Evolutionary conservation across 2,888 invertebrate species (phyloP).

Genomic region (Cryptus armator): DNA sequence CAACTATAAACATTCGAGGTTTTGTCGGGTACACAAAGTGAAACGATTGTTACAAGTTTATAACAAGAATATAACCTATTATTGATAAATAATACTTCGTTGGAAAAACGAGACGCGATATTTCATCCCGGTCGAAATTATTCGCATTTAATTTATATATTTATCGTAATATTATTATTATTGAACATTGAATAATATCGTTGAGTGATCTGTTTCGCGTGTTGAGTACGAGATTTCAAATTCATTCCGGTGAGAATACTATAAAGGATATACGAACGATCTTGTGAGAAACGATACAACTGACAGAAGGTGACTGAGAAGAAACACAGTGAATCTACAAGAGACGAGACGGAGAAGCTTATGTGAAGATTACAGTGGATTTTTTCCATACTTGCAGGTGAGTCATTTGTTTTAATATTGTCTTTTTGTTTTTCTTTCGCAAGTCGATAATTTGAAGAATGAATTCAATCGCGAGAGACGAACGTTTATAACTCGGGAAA

Average conservation of each 20-base stretch:
- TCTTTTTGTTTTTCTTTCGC: background rate
- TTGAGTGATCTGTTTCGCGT: conserved; percentile 8
- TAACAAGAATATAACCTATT: background rate
- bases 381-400: conserved; percentile 44
- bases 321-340: background rate
- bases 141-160: conserved; percentile 13
- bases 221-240: background rate
- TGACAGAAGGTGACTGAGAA: background rate
- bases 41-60: background rate
- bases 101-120: background rate
- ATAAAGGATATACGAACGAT: conserved; percentile 1
- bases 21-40: conserved; percentile 9
- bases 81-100: background rate
- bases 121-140: background rate
- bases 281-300: background rate
- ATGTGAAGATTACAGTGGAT: conserved; percentile 44
- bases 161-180: background rate
- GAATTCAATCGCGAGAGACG: background rate
- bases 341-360: conserved; percentile 18
- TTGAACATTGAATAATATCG: conserved; percentile 3
- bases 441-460: background rate
- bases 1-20: conserved; percentile 8
- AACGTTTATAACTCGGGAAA: conserved; percentile 47
- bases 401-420: background rate
- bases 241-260: background rate